Percentiles rank a stretch among this genome's conserved stretches.
These are phyloP conservation scores for Buathra laborator DNA, from an alignment of 2,888 invertebrate species.

Conservation along the genomic window DNA sequence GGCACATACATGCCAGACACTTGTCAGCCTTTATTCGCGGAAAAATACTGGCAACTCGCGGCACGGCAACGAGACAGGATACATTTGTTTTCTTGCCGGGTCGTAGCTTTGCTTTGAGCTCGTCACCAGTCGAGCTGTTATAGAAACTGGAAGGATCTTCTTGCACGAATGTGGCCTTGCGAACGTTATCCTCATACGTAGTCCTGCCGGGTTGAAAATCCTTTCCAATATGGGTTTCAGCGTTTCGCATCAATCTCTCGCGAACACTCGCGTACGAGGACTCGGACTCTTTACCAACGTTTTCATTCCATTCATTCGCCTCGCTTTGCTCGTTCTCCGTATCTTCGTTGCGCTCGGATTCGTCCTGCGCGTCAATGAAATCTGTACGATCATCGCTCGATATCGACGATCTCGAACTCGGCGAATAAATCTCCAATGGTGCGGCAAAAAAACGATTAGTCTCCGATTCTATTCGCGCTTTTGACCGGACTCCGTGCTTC, in stretches of 20 bases:
- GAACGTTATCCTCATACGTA: constrained; percentile 35
- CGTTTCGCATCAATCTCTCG: constrained; percentile 67
- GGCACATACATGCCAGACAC: constrained; percentile 80
- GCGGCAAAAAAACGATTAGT: constrained; percentile 56
- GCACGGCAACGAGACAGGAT: constrained; percentile 73
- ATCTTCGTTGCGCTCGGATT: constrained; percentile 41
- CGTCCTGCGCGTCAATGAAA: constrained; percentile 2
- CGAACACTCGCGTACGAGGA: constrained; percentile 63
- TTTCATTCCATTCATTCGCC: constrained; percentile 14
- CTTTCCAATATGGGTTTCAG: constrained; percentile 46
- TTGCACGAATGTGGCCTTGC: constrained; percentile 20
- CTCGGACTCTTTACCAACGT: constrained; percentile 45
- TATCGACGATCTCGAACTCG: constrained; percentile 52
- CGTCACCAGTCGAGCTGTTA: constrained; percentile 58
- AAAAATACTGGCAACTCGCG: constrained; percentile 74
- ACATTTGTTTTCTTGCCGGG: constrained; percentile 40
- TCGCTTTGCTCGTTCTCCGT: background rate
- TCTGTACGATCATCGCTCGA: constrained; percentile 61
- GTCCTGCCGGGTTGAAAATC: constrained; percentile 35
- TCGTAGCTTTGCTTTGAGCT: constrained; percentile 62
- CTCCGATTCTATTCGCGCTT: constrained; percentile 54
- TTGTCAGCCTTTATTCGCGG: constrained; percentile 77
- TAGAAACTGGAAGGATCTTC: constrained; percentile 44
- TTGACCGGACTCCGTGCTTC: constrained; percentile 50
- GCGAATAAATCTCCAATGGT: constrained; percentile 55